Evolutionary conservation across 2,888 invertebrate genomes (phyloP).

Genomic region (Limenitis camilla): DNA sequence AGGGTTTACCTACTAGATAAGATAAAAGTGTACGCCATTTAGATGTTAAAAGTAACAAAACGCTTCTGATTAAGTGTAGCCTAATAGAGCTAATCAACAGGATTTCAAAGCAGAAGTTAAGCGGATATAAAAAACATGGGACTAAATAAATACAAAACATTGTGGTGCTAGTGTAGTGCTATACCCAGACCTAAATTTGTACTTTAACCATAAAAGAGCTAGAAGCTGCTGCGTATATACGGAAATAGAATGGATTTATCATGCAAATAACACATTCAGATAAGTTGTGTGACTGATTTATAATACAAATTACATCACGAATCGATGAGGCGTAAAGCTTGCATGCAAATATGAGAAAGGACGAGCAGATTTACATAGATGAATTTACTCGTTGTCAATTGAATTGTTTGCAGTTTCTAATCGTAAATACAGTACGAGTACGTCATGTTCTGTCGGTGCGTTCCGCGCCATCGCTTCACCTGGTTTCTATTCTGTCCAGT

Average conservation of each 20-base stretch:
- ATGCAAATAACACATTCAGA: conserved; percentile 1
- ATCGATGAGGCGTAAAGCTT: conserved; percentile 17
- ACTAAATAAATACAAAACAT: not conserved
- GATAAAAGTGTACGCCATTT: too few species aligned
- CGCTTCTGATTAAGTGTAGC: too few species aligned
- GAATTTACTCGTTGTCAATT: conserved; percentile 19
- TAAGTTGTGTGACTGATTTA: conserved; percentile 12
- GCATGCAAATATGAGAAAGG: conserved; percentile 33
- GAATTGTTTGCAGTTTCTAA: conserved; percentile 28
- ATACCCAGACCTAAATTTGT: too few species aligned
- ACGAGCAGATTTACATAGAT: conserved; percentile 17
- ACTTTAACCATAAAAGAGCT: not conserved
- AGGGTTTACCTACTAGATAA: too few species aligned
- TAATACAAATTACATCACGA: conserved; percentile 23
- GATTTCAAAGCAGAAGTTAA: too few species aligned
- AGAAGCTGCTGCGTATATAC: not conserved
- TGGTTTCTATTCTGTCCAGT: conserved; percentile 53
- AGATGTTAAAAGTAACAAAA: too few species aligned
- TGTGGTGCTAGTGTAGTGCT: too few species aligned
- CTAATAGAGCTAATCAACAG: too few species aligned
- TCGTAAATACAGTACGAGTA: conserved; percentile 23
- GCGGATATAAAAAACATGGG: too few species aligned
- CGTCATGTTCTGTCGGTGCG: conserved; percentile 38
- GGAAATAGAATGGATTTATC: not conserved
- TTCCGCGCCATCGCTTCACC: conserved; percentile 52